A percentile compares a stretch with the other conserved stretches of the same genome.
These are phyloP conservation scores for Neuroscelio doddi DNA, from an alignment of 2,888 invertebrate species.

Conservation along the genomic window DNA sequence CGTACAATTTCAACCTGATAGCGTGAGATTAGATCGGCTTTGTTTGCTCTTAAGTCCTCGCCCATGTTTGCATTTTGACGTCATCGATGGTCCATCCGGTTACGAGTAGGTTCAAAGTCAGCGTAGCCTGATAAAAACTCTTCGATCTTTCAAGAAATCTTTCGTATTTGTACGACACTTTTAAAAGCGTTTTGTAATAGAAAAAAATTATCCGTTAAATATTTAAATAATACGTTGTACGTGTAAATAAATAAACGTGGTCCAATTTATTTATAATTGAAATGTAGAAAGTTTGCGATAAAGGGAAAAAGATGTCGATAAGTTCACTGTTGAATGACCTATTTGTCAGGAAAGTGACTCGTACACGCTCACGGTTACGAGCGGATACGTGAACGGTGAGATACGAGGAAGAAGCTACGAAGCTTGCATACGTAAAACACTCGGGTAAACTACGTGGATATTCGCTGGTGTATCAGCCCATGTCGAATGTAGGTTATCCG, in stretches of 20 bases:
- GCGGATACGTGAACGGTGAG: conserved; percentile 37
- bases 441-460: conserved; percentile 45
- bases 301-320: conserved; percentile 36
- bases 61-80: conserved; percentile 68
- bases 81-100: conserved; percentile 69
- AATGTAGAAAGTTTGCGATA: no score
- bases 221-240: no score
- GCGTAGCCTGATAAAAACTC: conserved; percentile 4
- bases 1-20: background rate
- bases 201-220: no score
- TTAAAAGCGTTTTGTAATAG: no score
- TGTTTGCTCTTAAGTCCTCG: conserved; percentile 64
- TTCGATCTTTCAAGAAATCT: background rate
- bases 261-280: no score
- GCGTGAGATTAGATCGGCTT: conserved; percentile 65
- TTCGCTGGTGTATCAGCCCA: conserved; percentile 53
- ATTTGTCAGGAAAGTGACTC: conserved; percentile 41
- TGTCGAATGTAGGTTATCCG: conserved; percentile 67
- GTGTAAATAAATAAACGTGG: no score
- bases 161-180: background rate
- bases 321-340: conserved; percentile 41
- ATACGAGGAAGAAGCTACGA: conserved; percentile 59
- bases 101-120: conserved; percentile 54
- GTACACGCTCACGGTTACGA: conserved; percentile 26
- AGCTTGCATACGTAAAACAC: conserved; percentile 65